These are phyloP conservation scores for Geotrupes spiniger DNA, from an alignment of 2,888 invertebrate genomes.

Conservation along the genomic window DNA sequence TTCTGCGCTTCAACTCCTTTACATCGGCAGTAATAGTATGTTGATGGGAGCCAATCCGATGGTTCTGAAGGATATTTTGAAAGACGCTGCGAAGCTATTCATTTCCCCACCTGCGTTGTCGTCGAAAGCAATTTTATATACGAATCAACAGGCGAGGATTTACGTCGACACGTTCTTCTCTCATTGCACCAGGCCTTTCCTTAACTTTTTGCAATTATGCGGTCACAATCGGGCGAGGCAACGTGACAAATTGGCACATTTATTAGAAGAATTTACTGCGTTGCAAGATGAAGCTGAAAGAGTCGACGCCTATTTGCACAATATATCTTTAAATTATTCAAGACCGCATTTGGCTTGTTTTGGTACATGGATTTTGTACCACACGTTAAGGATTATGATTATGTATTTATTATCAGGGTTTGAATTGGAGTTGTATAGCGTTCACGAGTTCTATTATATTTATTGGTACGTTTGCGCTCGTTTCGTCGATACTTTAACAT, in stretches of 20 bases:
- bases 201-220: constrained; percentile 80
- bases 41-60: constrained; percentile 63
- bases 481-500: constrained; percentile 12
- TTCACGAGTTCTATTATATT: constrained; percentile 94
- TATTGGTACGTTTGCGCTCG: constrained; percentile 67
- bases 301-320: constrained; percentile 80
- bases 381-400: constrained; percentile 89
- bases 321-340: constrained; percentile 63
- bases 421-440: constrained; percentile 91
- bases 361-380: constrained; percentile 94
- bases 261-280: constrained; percentile 86
- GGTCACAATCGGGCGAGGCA: constrained; percentile 96
- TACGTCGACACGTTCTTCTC: constrained; percentile 86
- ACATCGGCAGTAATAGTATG: constrained; percentile 54
- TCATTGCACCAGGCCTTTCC: constrained; percentile 84
- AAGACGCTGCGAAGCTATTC: constrained; percentile 82
- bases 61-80: constrained; percentile 67
- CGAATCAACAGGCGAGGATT: constrained; percentile 73
- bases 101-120: constrained; percentile 88
- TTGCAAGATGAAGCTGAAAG: constrained; percentile 93
- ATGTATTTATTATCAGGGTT: constrained; percentile 92
- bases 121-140: constrained; percentile 65
- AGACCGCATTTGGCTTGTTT: constrained; percentile 80
- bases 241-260: constrained; percentile 85
- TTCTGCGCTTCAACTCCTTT: constrained; percentile 82